Base-by-base conservation (phyloP, 1,140 invertebrate genomes). In the Pollicipes pollicipes region DNA sequence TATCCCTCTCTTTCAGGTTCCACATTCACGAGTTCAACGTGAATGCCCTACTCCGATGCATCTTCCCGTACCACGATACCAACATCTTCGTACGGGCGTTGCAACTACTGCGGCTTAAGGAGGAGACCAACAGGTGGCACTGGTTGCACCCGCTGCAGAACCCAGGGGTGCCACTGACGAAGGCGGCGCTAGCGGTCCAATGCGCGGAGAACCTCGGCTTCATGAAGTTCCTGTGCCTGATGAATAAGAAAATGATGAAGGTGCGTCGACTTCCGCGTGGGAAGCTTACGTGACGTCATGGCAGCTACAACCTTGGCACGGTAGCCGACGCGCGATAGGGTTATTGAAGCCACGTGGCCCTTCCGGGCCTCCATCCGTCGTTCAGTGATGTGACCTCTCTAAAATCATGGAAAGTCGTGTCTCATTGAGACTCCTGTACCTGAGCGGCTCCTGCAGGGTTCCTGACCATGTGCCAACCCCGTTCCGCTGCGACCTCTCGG, bases 1-100 rank as follows among this genome's bases (percentile, higher is more conserved):
- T 35, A 8, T 35, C 6, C 35, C 17, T 35, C 35, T 6, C 17
- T 17, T 58, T 3, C 76, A 86, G 93, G 76, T 97, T 89, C 79
- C 85, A 88, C 68, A 88, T 97, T 73, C 90, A 97, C 76, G 82
- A 89, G 69, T 97, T 88, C 77, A 97, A 97, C 77, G 84, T 85
- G 70, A 86, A 90, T 77, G 85, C 88, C 0, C 84, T 95, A 45
- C 81, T 98, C 72, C 82, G 87, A 72, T 81, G 90, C 64, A 88
- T 92, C 70, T 77, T 98, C 66, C 94, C 95, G 0, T 97, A 95
- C 78, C 91, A 96, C 80, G 90, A 95, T 75, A 92, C 91, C 27
- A 88, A 88, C 73, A 88, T 90, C 69, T 98, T 98, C 82, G 85
- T 90, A 0, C 83, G 90, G 71, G 82, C 90, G 70, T 76, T 96